A percentile compares a stretch with the other conserved stretches of the same genome.
Evolutionary conservation across 1,140 invertebrate species (phyloP).

Genomic region (Caerostris extrusa): DNA sequence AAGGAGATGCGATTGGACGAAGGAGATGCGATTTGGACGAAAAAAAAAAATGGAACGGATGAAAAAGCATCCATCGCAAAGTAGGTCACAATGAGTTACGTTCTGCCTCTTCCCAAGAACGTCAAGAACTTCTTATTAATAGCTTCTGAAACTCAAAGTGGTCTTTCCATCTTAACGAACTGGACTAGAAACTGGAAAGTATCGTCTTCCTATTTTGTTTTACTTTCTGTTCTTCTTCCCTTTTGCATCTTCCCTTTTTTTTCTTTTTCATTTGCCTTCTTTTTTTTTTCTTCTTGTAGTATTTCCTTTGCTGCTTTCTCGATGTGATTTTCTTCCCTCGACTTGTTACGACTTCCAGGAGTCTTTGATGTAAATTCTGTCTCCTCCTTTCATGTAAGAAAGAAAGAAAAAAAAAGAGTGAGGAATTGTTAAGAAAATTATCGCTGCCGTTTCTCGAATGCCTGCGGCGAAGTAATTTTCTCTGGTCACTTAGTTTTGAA

Average conservation of each 20-base stretch:
- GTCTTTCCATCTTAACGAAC: constrained; percentile 60
- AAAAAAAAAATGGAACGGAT: constrained; percentile 28
- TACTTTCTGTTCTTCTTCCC: constrained; percentile 16
- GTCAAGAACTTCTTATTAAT: constrained; percentile 61
- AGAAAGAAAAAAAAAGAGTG: background rate
- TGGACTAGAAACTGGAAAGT: constrained; percentile 62
- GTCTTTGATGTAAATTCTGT: constrained; percentile 55
- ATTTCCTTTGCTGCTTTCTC: too few relatives aligned
- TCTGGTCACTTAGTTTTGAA: constrained; percentile 25
- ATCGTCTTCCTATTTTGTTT: constrained; percentile 18
- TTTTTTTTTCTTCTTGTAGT: too few relatives aligned
- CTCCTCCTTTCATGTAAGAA: background rate
- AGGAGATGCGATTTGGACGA: background rate
- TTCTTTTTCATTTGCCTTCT: background rate
- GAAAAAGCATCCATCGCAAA: constrained; percentile 18
- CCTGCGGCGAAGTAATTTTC: constrained; percentile 18
- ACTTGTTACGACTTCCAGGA: constrained; percentile 37
- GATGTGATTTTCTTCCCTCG: constrained; percentile 40
- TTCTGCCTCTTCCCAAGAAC: constrained; percentile 32
- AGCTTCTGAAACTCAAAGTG: constrained; percentile 52
- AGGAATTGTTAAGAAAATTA: constrained; percentile 35
- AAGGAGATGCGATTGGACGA: too few relatives aligned
- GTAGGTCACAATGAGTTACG: constrained; percentile 53
- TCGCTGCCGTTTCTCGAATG: background rate
- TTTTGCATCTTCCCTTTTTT: background rate